A percentile compares a stretch with the other conserved stretches of the same genome.
Conservation (phyloP, 2,888 invertebrate genomes). For the Pyrocoelia pectoralis region DNA sequence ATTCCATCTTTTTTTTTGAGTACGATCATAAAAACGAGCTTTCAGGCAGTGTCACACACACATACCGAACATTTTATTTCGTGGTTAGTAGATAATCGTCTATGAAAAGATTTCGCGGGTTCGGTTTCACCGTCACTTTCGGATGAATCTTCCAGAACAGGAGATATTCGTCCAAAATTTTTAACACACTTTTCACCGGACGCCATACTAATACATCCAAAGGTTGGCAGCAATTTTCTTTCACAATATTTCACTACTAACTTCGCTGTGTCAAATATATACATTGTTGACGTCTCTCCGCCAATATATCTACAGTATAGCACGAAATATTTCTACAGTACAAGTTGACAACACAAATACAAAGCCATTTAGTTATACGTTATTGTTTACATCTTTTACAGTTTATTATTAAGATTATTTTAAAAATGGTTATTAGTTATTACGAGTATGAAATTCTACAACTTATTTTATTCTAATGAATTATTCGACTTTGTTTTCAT, state of each 20-base stretch:
- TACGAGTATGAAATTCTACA: no score
- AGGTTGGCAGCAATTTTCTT: constrained; percentile 38
- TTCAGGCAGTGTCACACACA: constrained; percentile 47
- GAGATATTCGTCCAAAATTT: constrained; percentile 53
- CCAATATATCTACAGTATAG: no score
- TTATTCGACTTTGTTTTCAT: no score
- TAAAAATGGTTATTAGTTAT: no score
- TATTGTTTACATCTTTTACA: no score
- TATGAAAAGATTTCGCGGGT: constrained; percentile 77
- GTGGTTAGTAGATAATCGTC: constrained; percentile 83
- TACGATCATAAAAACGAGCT: constrained; percentile 40
- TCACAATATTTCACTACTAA: not conserved
- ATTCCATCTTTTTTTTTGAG: constrained; percentile 45
- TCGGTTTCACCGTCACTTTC: constrained; percentile 87
- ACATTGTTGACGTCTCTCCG: constrained; percentile 18
- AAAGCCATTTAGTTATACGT: no score
- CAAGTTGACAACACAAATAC: no score
- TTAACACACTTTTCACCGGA: constrained; percentile 53
- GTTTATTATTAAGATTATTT: no score
- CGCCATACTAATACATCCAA: constrained; percentile 51
- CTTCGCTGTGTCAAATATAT: no score
- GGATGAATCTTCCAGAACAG: constrained; percentile 68
- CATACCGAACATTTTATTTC: constrained; percentile 83
- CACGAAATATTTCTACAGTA: no score
- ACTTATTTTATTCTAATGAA: no score